phyloP scores from a whole-genome alignment of 2,888 invertebrate species.

The Caenorhabditis sinica region DNA sequence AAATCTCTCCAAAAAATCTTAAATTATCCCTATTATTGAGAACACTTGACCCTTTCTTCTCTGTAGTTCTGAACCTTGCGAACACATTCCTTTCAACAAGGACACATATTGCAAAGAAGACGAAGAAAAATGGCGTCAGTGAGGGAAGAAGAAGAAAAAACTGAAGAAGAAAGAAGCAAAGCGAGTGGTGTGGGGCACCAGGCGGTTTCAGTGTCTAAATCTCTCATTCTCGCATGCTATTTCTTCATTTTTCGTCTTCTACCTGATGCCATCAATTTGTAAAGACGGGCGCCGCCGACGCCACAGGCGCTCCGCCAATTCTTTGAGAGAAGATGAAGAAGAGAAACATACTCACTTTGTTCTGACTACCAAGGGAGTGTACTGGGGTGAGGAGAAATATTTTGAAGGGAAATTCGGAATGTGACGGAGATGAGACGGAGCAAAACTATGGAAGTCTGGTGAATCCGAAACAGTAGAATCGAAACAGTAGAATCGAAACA shows the following conservation, averaged over 20 bases:
- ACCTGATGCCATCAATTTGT: constrained; percentile 60
- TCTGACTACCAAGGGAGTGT: background rate
- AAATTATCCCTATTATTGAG: background rate
- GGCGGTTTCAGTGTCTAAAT: constrained; percentile 8
- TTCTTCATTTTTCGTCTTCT: constrained; percentile 12
- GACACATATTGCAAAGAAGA: constrained; percentile 5
- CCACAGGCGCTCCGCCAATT: constrained; percentile 39
- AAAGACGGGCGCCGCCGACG: constrained; percentile 32
- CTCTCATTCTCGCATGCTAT: constrained; percentile 12
- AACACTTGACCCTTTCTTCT: background rate
- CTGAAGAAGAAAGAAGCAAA: constrained; percentile 18
- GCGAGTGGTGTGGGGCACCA: constrained; percentile 10
- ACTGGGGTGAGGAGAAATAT: background rate
- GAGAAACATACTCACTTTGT: background rate
- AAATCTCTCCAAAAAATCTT: background rate
- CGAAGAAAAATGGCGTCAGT: constrained; percentile 17
- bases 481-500: too few relatives aligned
- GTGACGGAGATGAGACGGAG: background rate
- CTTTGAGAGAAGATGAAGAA: background rate
- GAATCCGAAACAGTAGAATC: too few relatives aligned
- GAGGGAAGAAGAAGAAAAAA: background rate
- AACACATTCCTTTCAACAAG: constrained; percentile 26
- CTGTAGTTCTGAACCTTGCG: background rate
- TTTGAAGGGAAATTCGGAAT: background rate
- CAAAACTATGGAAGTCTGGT: too few relatives aligned